Evolutionary conservation across 2,888 invertebrate species (phyloP).

Genomic region (Petrolisthes cinctipes): DNA sequence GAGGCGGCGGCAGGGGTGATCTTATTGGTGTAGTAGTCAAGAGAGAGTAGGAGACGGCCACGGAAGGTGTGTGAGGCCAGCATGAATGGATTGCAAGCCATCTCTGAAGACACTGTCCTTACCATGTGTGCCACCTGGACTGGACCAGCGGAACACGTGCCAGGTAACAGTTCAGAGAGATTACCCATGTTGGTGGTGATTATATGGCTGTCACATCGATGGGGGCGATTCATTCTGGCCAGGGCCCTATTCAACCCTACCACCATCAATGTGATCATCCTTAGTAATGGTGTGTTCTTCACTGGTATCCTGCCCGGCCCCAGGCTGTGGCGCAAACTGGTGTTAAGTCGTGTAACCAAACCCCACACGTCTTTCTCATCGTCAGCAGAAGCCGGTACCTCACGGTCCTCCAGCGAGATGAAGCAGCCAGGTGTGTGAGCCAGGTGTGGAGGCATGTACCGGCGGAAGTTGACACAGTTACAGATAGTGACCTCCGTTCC

Average conservation of each 20-base stretch:
- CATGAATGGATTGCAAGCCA: conserved; percentile 41
- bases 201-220: conserved; percentile 39
- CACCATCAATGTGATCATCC: conserved; percentile 21
- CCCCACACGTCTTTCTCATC: conserved; percentile 38
- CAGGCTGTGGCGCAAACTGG: conserved; percentile 9
- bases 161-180: conserved; percentile 25
- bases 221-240: neutral
- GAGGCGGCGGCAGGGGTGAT: conserved; percentile 31
- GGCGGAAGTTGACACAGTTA: conserved; percentile 19
- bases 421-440: neutral
- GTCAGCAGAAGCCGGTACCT: neutral
- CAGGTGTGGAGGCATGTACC: neutral
- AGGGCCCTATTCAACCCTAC: neutral
- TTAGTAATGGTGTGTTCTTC: conserved; percentile 5
- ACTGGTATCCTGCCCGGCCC: neutral
- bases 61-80: conserved; percentile 57
- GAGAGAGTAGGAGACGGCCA: conserved; percentile 33
- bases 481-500: neutral
- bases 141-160: neutral
- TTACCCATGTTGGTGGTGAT: conserved; percentile 61
- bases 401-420: conserved; percentile 18
- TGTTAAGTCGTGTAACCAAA: conserved; percentile 13
- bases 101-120: conserved; percentile 31
- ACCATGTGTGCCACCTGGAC: conserved; percentile 40
- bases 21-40: conserved; percentile 52